Conservation (phyloP, 2,113 vertebrate species). For the Aptenodytes forsteri region DNA sequence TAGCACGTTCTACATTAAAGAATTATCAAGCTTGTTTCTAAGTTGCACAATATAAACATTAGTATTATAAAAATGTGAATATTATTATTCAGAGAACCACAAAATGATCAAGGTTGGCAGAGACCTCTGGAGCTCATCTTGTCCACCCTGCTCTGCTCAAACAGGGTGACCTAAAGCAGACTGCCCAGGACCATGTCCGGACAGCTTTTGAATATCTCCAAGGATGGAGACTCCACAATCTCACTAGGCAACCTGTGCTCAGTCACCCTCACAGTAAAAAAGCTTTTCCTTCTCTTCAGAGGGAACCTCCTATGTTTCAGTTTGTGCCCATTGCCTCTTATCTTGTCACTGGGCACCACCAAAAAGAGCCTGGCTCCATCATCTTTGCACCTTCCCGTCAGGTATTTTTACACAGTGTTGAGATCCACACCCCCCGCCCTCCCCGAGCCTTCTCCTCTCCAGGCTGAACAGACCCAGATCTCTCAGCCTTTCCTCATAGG, state of each 20-base stretch:
- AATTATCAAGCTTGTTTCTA: neutral
- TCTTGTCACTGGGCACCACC: neutral
- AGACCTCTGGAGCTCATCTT: neutral
- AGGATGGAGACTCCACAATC: neutral
- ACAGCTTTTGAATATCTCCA: neutral
- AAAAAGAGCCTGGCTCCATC: neutral
- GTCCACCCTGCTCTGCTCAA: neutral
- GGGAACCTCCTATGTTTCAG: neutral
- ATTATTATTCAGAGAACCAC: neutral
- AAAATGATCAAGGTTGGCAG: neutral
- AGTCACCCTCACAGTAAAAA: neutral
- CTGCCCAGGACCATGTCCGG: neutral
- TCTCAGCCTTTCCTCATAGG: neutral
- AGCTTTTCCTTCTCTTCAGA: neutral
- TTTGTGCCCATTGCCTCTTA: neutral
- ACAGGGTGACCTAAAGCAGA: neutral
- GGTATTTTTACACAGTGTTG: neutral
- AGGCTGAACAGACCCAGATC: neutral
- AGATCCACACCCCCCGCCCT: neutral
- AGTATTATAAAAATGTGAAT: neutral
- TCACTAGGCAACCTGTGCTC: neutral
- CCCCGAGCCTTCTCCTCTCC: neutral
- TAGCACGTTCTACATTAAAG: neutral
- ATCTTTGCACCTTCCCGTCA: neutral
- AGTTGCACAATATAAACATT: neutral